phyloP scores from a whole-genome alignment of 2,797 vertebrate genomes.

The Cyprinodon diabolis region DNA sequence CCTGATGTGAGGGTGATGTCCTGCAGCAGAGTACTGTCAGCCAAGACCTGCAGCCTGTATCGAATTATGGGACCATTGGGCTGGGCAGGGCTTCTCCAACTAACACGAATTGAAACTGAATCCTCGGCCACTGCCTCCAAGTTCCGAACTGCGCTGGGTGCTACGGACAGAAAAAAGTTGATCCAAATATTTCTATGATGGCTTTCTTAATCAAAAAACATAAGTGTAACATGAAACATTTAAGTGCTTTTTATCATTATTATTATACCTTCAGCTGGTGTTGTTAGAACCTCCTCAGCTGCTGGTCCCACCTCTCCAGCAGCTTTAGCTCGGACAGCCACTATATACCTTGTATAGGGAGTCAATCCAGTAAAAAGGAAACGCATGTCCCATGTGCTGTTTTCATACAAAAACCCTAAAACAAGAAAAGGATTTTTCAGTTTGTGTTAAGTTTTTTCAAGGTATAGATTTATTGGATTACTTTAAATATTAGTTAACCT shows the following conservation, averaged over 20 bases:
- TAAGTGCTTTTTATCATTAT: slow-evolving; percentile 22
- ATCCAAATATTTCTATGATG: not conserved
- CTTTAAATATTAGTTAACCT: slow-evolving; percentile 77
- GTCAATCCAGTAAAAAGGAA: slow-evolving; percentile 85
- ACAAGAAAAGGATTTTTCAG: not conserved
- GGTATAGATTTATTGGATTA: not conserved
- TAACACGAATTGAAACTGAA: slow-evolving; percentile 87
- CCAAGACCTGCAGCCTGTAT: slow-evolving; percentile 87
- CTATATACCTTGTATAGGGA: slow-evolving; percentile 86
- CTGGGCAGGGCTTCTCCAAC: slow-evolving; percentile 88
- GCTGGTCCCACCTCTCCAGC: slow-evolving; percentile 89
- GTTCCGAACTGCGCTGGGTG: slow-evolving; percentile 87
- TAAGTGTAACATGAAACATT: too few relatives aligned
- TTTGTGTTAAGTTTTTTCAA: not conserved
- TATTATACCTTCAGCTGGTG: slow-evolving; percentile 87
- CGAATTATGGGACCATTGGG: slow-evolving; percentile 91
- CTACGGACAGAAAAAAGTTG: slow-evolving; percentile 64
- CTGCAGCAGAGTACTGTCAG: slow-evolving; percentile 78
- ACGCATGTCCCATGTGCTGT: slow-evolving; percentile 87
- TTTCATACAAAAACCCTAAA: slow-evolving; percentile 87
- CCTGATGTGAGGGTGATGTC: slow-evolving; percentile 86
- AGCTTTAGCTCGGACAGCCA: slow-evolving; percentile 87
- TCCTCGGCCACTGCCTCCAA: slow-evolving; percentile 85
- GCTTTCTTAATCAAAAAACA: not conserved
- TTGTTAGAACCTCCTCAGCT: slow-evolving; percentile 80